These are phyloP conservation scores for Promerops cafer DNA, from an alignment of 2,113 vertebrate species.

Conservation along the genomic window DNA sequence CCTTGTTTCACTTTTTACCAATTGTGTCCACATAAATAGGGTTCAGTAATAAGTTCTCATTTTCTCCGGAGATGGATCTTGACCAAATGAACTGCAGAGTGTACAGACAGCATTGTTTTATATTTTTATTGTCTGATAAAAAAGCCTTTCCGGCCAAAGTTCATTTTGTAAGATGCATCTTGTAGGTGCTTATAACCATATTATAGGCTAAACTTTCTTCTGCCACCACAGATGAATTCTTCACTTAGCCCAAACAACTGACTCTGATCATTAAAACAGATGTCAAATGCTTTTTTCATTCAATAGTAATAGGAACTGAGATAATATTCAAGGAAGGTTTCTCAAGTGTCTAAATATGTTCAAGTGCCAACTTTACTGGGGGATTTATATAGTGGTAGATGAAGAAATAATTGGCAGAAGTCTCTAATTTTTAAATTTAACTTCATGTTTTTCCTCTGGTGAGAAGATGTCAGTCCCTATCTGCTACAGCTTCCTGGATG, in stretches of 20 bases:
- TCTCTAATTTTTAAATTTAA: not conserved
- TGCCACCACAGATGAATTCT: not conserved
- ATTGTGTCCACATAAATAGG: not conserved
- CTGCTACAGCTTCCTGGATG: not conserved
- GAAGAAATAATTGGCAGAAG: not conserved
- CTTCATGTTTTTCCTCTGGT: not conserved
- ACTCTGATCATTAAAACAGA: not conserved
- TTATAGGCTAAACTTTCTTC: not conserved
- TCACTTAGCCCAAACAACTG: not conserved
- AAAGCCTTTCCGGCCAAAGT: not conserved
- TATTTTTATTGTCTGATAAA: not conserved
- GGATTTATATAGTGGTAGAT: not conserved
- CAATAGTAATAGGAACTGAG: not conserved
- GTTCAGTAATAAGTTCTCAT: not conserved
- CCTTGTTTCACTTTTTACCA: not conserved
- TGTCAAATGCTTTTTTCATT: not conserved
- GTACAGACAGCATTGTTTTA: not conserved
- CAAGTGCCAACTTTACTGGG: not conserved
- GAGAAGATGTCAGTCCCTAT: not conserved
- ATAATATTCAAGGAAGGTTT: not conserved
- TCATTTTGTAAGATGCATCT: not conserved
- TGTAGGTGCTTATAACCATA: not conserved
- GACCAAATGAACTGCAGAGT: not conserved
- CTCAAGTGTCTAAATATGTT: not conserved
- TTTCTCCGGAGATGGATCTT: not conserved